phyloP scores from a whole-genome alignment of 2,797 vertebrate genomes.

The Cossypha dichroa region DNA sequence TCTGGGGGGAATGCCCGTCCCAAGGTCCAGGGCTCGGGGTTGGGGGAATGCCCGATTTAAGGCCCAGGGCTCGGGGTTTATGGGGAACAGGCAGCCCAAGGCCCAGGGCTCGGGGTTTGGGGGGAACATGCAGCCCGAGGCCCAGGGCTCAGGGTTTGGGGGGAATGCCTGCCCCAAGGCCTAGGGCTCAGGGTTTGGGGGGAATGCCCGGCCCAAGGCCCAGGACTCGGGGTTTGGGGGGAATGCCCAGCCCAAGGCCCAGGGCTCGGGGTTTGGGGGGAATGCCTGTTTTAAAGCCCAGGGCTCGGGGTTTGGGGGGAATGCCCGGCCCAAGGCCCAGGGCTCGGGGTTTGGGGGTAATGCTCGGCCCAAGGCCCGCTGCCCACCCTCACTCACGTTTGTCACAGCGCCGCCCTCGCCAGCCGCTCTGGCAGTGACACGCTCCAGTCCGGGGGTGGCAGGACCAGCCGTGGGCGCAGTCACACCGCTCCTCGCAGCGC shows the following conservation, averaged over 20 bases:
- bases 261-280: too few species aligned
- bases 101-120: too few species aligned
- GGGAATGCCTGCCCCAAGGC: fast-evolving
- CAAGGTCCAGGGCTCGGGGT: fast-evolving
- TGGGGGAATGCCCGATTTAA: too few species aligned
- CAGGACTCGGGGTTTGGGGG: too few species aligned
- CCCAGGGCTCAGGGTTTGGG: fast-evolving
- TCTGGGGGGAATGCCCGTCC: not conserved
- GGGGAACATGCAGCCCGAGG: too few species aligned
- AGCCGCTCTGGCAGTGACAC: constrained; percentile 11
- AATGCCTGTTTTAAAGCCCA: too few species aligned
- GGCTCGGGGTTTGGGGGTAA: not conserved
- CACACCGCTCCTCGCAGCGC: not conserved
- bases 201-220: fast-evolving
- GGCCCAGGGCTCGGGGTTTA: too few species aligned
- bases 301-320: not conserved
- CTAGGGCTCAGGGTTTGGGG: not conserved
- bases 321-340: fast-evolving
- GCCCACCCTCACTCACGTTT: constrained; percentile 50
- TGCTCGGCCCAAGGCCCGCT: fast-evolving
- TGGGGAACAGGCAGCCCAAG: too few species aligned
- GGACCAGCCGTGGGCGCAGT: not conserved
- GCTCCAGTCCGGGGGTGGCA: constrained; percentile 39
- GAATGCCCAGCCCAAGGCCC: too few species aligned
- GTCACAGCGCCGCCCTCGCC: constrained; percentile 52